Percentiles rank a stretch among this genome's conserved stretches.
Evolutionary conservation across 1,140 invertebrate species (phyloP).

Genomic region (Leptinotarsa undecemlineata): DNA sequence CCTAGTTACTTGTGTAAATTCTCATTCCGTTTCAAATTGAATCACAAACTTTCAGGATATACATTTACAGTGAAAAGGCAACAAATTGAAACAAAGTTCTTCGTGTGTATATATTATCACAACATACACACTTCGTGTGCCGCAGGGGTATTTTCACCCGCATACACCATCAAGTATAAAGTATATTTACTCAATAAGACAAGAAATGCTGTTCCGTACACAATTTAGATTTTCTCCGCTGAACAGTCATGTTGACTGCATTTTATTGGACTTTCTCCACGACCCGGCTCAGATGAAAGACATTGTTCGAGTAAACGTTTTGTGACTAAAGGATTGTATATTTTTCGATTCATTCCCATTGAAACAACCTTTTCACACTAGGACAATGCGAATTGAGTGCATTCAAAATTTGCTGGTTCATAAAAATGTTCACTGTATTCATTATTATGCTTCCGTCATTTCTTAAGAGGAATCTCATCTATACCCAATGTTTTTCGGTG

Average conservation of each 20-base stretch:
- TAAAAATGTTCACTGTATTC: too few species aligned
- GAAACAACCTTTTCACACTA: too few species aligned
- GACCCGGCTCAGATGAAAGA: neutral
- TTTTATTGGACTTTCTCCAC: neutral
- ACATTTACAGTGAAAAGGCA: neutral
- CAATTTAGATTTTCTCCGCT: constrained; percentile 1
- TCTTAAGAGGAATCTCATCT: too few species aligned
- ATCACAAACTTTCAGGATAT: too few species aligned
- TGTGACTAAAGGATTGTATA: too few species aligned
- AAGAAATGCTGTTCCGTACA: neutral
- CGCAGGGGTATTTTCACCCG: constrained; percentile 1
- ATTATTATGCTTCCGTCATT: too few species aligned
- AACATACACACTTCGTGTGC: constrained; percentile 2
- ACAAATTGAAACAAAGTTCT: constrained; percentile 3
- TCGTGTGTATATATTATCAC: neutral
- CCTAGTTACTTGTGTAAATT: too few species aligned
- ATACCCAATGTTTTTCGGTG: too few species aligned
- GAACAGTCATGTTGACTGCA: neutral
- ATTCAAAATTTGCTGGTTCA: too few species aligned
- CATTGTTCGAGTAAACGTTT: neutral
- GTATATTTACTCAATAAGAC: constrained; percentile 4
- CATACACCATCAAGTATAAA: constrained; percentile 3
- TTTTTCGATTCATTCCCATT: too few species aligned
- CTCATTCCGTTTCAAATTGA: too few species aligned
- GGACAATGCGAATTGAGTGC: too few species aligned